A percentile compares a stretch with the other conserved stretches of the same genome.
Conservation (phyloP, 2,113 vertebrate genomes). For the Oceanites oceanicus region DNA sequence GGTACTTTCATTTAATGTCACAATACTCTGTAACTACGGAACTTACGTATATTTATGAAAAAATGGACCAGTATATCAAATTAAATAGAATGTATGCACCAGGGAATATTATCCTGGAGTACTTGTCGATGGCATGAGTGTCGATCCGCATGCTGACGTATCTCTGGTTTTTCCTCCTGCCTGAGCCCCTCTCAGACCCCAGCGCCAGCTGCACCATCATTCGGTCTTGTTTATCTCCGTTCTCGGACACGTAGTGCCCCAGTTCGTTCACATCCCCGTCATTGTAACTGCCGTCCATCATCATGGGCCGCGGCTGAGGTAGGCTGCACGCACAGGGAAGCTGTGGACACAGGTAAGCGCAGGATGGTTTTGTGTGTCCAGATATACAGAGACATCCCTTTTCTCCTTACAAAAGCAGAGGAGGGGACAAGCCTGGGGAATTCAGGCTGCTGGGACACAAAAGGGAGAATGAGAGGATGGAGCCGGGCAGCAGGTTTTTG, state of each 20-base stretch:
- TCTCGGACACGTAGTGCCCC: constrained; percentile 82
- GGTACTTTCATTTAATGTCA: not conserved
- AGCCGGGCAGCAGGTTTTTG: not conserved
- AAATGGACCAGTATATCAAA: constrained; percentile 98
- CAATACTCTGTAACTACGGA: not conserved
- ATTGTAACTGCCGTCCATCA: constrained; percentile 85
- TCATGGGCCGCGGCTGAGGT: constrained; percentile 81
- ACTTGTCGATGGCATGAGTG: constrained; percentile 97
- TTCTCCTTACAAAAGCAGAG: not conserved
- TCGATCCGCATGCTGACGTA: constrained; percentile 95
- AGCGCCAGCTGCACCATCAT: constrained; percentile 88
- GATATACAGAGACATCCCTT: fast-evolving
- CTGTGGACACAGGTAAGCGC: constrained; percentile 59
- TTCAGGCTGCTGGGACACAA: not conserved
- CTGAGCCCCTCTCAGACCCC: constrained; percentile 80
- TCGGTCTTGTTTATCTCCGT: constrained; percentile 83
- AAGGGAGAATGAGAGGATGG: not conserved
- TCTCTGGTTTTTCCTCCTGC: constrained; percentile 81
- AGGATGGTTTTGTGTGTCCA: not conserved
- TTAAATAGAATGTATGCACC: constrained; percentile 95
- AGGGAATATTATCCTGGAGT: constrained; percentile 95
- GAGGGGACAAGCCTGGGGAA: not conserved
- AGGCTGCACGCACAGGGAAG: constrained; percentile 87
- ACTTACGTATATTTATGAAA: constrained; percentile 74
- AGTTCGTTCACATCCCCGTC: constrained; percentile 84